Evolutionary conservation across 2,888 invertebrate genomes (phyloP).

Genomic region (Mongoloraphidia duomilia): DNA sequence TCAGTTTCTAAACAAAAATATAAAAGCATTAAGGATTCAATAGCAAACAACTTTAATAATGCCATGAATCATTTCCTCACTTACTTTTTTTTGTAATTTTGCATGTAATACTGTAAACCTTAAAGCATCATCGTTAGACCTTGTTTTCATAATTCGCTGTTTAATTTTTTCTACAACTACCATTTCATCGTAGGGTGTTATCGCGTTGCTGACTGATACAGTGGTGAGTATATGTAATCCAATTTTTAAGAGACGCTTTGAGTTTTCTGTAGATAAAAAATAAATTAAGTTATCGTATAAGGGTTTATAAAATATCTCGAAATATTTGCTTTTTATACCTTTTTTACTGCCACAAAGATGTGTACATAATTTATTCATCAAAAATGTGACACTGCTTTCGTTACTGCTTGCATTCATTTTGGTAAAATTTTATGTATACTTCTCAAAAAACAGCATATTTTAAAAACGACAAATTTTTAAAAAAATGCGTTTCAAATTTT

Average conservation of each 20-base stretch:
- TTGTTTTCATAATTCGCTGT: constrained; percentile 17
- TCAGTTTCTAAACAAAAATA: too few relatives aligned
- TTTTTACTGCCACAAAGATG: too few relatives aligned
- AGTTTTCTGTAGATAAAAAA: not conserved
- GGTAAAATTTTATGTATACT: too few relatives aligned
- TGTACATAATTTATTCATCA: too few relatives aligned
- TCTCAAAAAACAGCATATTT: too few relatives aligned
- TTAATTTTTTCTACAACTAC: constrained; percentile 18
- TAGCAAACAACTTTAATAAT: not conserved
- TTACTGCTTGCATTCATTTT: too few relatives aligned
- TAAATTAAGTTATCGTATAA: not conserved
- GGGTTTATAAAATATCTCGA: too few relatives aligned
- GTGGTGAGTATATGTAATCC: not conserved
- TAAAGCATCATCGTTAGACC: constrained; percentile 25
- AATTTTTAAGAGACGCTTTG: not conserved
- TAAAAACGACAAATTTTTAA: too few relatives aligned
- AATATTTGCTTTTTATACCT: too few relatives aligned
- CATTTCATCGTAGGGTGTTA: constrained; percentile 16
- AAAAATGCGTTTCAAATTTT: too few relatives aligned
- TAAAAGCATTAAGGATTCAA: too few relatives aligned
- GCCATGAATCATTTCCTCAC: constrained; percentile 14
- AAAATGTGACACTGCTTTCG: too few relatives aligned
- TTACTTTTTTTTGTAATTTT: constrained; percentile 23
- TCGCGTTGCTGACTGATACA: constrained; percentile 13
- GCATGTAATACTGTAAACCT: constrained; percentile 28